Conservation (phyloP, 2,113 vertebrate species). For the Tauraco erythrolophus region DNA sequence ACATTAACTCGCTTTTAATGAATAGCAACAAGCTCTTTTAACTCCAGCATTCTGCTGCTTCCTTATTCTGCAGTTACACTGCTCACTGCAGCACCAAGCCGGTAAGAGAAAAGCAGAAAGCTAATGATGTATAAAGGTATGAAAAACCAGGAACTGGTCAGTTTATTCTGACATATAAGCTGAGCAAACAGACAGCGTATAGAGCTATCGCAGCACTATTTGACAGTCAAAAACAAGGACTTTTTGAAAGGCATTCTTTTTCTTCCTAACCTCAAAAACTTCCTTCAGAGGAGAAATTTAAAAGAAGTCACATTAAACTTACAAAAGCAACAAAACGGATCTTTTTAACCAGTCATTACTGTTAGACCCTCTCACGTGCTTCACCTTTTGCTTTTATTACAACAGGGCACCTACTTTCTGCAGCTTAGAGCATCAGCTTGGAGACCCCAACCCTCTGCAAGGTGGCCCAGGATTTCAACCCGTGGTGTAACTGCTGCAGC, state of each 20-base stretch:
- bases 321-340: not conserved
- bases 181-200: not conserved
- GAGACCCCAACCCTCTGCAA: not conserved
- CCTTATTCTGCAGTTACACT: not conserved
- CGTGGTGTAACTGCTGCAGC: not conserved
- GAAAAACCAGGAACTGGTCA: not conserved
- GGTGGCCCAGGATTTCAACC: too few species aligned
- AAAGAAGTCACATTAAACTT: not conserved
- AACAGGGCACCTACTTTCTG: not conserved
- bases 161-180: not conserved
- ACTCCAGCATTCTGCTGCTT: not conserved
- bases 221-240: not conserved
- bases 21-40: not conserved
- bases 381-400: not conserved
- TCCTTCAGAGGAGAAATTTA: not conserved
- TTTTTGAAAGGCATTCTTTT: not conserved
- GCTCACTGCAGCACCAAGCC: not conserved
- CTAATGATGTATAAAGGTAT: not conserved
- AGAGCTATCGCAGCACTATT: not conserved
- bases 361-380: not conserved
- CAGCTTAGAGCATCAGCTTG: not conserved
- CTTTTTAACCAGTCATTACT: not conserved
- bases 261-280: not conserved
- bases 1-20: not conserved
- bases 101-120: not conserved